phyloP scores from a whole-genome alignment of 2,113 vertebrate genomes.

The Anthoscopus minutus region DNA sequence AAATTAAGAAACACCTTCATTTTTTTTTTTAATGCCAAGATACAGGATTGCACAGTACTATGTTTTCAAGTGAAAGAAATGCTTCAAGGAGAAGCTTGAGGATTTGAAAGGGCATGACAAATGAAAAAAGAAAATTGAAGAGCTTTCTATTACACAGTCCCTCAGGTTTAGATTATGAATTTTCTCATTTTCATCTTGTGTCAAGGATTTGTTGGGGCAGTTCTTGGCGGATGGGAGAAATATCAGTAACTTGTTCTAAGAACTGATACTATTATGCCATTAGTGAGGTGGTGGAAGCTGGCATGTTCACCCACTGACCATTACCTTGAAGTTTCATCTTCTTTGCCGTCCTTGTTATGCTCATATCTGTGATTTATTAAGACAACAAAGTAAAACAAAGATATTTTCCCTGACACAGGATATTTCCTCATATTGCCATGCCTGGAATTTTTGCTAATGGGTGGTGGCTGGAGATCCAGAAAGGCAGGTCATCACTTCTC shows the following conservation, averaged over 20 bases:
- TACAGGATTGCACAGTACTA: not conserved
- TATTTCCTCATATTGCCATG: not conserved
- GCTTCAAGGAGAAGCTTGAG: not conserved
- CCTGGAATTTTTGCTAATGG: not conserved
- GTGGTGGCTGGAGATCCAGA: not conserved
- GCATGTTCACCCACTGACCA: not conserved
- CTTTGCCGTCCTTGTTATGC: not conserved
- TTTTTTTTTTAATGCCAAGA: not conserved
- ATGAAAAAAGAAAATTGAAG: not conserved
- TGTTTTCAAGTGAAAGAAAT: not conserved
- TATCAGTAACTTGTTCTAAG: not conserved
- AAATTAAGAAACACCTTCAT: not conserved
- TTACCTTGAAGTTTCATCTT: not conserved
- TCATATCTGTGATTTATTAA: not conserved
- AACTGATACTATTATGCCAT: not conserved
- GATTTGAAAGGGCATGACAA: not conserved
- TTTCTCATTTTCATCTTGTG: not conserved
- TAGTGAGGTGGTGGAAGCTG: not conserved
- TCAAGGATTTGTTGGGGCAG: not conserved
- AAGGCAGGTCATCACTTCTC: not conserved
- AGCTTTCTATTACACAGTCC: not conserved
- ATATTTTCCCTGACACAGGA: not conserved
- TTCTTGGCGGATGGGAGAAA: not conserved
- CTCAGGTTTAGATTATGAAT: not conserved
- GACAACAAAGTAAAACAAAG: not conserved